These are phyloP conservation scores for Magallana angulata DNA, from an alignment of 1,140 invertebrate species.

Conservation along the genomic window DNA sequence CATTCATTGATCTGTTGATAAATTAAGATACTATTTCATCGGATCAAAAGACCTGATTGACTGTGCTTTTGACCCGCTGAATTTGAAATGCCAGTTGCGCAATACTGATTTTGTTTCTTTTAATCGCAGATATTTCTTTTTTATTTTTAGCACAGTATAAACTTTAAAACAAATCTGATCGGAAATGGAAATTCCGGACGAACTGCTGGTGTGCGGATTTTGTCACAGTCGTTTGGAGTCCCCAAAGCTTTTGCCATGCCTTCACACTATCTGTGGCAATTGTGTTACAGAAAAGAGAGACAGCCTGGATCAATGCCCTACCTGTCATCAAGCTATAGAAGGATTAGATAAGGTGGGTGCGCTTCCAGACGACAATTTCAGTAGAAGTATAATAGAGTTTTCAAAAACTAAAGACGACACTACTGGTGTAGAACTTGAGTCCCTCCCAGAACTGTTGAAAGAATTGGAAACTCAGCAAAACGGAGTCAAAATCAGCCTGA, in stretches of 20 bases:
- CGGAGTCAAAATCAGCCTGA: neutral
- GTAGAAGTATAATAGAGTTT: neutral
- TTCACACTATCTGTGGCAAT: slow-evolving; percentile 27
- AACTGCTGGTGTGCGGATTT: slow-evolving; percentile 14
- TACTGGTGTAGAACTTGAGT: neutral
- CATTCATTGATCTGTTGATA: neutral
- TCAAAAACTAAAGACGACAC: neutral
- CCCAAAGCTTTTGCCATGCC: slow-evolving; percentile 37
- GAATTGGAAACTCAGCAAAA: neutral
- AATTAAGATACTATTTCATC: neutral
- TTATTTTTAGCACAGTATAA: no score
- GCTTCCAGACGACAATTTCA: neutral
- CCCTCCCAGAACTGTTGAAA: neutral
- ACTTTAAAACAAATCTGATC: neutral
- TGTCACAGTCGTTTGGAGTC: slow-evolving; percentile 6
- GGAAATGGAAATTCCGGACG: slow-evolving; percentile 20
- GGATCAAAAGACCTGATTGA: neutral
- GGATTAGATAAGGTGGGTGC: neutral
- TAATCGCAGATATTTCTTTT: neutral
- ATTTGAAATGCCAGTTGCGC: neutral
- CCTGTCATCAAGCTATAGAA: slow-evolving; percentile 6
- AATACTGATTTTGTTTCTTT: neutral
- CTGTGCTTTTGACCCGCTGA: neutral
- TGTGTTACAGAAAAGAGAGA: slow-evolving; percentile 4
- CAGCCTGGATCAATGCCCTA: neutral